Conservation (phyloP, 2,797 vertebrate genomes). For the Botia almorhae region DNA sequence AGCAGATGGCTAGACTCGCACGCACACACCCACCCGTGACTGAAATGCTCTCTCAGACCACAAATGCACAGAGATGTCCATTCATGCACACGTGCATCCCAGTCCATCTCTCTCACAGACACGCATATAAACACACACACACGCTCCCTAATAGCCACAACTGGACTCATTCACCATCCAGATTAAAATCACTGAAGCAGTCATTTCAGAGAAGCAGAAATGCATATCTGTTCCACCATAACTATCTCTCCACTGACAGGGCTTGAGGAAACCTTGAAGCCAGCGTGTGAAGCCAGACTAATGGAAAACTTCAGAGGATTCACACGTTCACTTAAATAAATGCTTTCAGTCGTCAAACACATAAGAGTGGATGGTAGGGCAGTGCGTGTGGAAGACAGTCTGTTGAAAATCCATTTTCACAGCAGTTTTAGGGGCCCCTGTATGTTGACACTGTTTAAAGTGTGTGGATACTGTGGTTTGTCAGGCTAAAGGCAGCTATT, state of each 20-base stretch:
- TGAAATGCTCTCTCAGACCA: conserved; percentile 24
- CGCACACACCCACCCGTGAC: conserved; percentile 25
- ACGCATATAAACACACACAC: conserved; percentile 13
- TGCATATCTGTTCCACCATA: conserved; percentile 54
- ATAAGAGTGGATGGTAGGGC: conserved; percentile 28
- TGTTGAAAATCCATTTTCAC: conserved; percentile 49
- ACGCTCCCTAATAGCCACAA: conserved; percentile 47
- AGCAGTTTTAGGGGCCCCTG: conserved; percentile 43
- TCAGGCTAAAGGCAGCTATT: conserved; percentile 54
- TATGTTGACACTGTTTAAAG: conserved; percentile 57
- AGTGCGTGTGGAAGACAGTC: conserved; percentile 22
- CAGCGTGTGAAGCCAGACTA: conserved; percentile 60
- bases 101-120: conserved; percentile 4
- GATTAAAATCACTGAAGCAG: conserved; percentile 73
- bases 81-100: conserved; percentile 30
- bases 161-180: conserved; percentile 68
- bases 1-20: conserved; percentile 31
- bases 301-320: conserved; percentile 72
- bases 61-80: conserved; percentile 40
- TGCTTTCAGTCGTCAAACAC: conserved; percentile 63
- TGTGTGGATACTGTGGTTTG: conserved; percentile 51
- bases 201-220: conserved; percentile 59
- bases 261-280: conserved; percentile 51
- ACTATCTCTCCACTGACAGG: conserved; percentile 50
- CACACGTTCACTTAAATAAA: conserved; percentile 54